Conservation (phyloP, 2,113 vertebrate species). For the Oostethus manadensis region DNA sequence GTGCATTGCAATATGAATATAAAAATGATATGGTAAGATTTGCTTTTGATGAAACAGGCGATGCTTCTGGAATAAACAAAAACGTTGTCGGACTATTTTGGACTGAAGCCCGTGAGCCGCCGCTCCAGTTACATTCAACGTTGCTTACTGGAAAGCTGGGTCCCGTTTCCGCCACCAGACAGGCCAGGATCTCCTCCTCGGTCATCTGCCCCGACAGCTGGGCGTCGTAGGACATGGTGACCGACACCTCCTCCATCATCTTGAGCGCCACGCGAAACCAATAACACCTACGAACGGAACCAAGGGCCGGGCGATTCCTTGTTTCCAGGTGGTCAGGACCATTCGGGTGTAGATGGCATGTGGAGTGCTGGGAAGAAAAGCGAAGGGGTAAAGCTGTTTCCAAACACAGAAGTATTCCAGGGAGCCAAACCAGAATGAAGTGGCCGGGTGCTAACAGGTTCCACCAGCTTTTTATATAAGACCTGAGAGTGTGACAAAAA, state of each 20-base stretch:
- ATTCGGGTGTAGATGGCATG: background rate
- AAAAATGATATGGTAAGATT: no score
- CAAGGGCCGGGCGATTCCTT: no score
- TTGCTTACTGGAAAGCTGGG: constrained; percentile 79
- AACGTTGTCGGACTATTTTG: no score
- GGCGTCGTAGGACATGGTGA: constrained; percentile 77
- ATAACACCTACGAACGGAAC: background rate
- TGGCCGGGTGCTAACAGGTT: constrained; percentile 36
- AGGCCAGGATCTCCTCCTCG: constrained; percentile 84
- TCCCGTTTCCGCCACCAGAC: constrained; percentile 75
- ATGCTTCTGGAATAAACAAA: no score
- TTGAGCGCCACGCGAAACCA: constrained; percentile 26
- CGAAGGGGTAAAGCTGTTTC: no score
- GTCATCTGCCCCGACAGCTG: constrained; percentile 78
- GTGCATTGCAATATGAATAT: no score
- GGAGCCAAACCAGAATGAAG: no score
- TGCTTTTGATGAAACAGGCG: no score
- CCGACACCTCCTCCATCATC: constrained; percentile 93
- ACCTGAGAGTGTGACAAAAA: constrained; percentile 21
- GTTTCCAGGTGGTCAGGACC: no score
- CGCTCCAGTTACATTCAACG: background rate
- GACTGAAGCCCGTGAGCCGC: no score
- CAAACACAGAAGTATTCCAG: no score
- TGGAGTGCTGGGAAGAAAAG: no score
- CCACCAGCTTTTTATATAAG: constrained; percentile 31